These are phyloP conservation scores for Amyelois transitella DNA, from an alignment of 1,140 invertebrate genomes.

Conservation along the genomic window DNA sequence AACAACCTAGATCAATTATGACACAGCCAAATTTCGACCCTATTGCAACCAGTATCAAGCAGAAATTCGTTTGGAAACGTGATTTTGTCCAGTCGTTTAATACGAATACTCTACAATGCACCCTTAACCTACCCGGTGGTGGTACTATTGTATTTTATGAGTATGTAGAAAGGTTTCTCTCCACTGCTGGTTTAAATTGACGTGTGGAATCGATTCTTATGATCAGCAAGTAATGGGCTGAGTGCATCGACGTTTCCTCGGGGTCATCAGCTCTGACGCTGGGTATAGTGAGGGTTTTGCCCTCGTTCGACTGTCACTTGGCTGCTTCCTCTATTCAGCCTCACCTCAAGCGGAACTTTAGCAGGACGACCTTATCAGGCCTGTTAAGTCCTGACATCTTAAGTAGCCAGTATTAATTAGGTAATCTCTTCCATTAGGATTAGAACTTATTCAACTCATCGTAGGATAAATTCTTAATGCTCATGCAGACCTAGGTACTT, in stretches of 20 bases:
- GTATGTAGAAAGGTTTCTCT: slow-evolving; percentile 7
- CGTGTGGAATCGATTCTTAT: background rate
- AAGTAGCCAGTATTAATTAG: background rate
- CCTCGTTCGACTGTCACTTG: slow-evolving; percentile 60
- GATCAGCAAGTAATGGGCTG: background rate
- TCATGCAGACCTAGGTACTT: too few species aligned
- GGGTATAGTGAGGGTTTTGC: slow-evolving; percentile 25
- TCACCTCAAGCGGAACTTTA: slow-evolving; percentile 45
- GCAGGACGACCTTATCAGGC: slow-evolving; percentile 10
- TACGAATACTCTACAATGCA: slow-evolving; percentile 59
- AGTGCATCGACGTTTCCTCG: background rate
- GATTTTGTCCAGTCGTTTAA: slow-evolving; percentile 37
- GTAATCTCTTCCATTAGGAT: too few species aligned
- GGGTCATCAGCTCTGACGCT: background rate
- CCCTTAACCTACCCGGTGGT: slow-evolving; percentile 63
- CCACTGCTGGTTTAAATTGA: slow-evolving; percentile 27
- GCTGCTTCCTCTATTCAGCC: slow-evolving; percentile 31
- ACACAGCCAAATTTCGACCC: slow-evolving; percentile 10
- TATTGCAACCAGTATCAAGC: slow-evolving; percentile 8
- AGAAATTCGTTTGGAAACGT: slow-evolving; percentile 11
- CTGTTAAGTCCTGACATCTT: background rate
- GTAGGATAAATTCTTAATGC: too few species aligned
- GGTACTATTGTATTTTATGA: slow-evolving; percentile 16
- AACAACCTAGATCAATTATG: slow-evolving; percentile 13
- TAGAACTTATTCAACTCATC: too few species aligned